Conservation (phyloP, 2,797 vertebrate species). For the Amblyopsis hoosieri region DNA sequence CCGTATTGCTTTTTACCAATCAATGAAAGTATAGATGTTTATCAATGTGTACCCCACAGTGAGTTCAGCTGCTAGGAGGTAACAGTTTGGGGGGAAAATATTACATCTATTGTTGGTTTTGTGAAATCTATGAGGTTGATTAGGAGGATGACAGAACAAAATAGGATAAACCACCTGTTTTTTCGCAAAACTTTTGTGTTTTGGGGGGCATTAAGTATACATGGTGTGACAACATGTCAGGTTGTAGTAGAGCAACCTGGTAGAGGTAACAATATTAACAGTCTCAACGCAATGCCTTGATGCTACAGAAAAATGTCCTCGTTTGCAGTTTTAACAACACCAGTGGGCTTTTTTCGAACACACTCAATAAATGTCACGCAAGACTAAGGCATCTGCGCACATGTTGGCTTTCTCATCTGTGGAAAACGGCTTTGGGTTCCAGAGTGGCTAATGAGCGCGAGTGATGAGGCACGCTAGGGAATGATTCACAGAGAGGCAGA, state of each 20-base stretch:
- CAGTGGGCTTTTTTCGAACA: constrained; percentile 48
- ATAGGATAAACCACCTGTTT: no score
- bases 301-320: constrained; percentile 38
- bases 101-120: no score
- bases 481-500: constrained; percentile 29
- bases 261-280: not conserved
- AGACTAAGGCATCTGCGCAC: constrained; percentile 48
- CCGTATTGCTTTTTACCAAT: no score
- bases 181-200: no score
- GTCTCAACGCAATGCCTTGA: constrained; percentile 16
- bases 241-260: constrained; percentile 26
- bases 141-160: no score
- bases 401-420: constrained; percentile 41
- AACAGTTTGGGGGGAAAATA: no score
- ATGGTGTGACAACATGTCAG: not conserved
- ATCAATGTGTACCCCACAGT: no score
- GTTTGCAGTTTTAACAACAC: constrained; percentile 31
- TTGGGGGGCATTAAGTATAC: no score
- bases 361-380: constrained; percentile 39
- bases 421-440: constrained; percentile 45
- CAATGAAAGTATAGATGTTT: no score
- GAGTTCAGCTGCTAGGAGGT: no score
- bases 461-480: constrained; percentile 22
- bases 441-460: constrained; percentile 41
- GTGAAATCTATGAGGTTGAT: no score